Base-by-base conservation (phyloP, 2,113 vertebrate species). In the Coracopsis vasa region DNA sequence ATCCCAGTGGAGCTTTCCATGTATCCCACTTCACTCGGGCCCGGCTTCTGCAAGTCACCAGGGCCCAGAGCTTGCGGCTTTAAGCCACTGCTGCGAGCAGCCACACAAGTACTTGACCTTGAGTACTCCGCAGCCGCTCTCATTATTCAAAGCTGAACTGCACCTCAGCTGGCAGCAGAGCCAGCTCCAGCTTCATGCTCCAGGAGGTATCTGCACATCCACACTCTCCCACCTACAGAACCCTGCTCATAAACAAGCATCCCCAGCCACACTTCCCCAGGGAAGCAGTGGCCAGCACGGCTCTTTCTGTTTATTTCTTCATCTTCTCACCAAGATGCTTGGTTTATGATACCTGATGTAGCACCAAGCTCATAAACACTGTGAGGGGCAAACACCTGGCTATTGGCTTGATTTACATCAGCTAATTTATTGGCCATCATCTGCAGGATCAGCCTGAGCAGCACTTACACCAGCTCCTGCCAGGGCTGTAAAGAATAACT, bases 231-330 rank as follows among this genome's bases (percentile, higher is more conserved):
- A 21, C 28, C 31, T 9, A 0, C 11, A 13, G n/a, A 42, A 29
- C 2, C 1, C 6, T 0, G 1, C 10, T 35, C 44, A 16, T 1
- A 21, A 28, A 6, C 8, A 7, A 11, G n/a, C 0, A 16, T 21
- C 17, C 77, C 21, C 1, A 12, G 16, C 41, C 50, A 31, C 4
- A 0, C 28, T 4, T n/a, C 37, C 37, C 87, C 70, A 31, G 20
- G 44, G 17, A 80, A 73, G 29, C 1, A 7, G n/a, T 0, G 9
- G 8, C 45, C 79, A 75, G 27, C 71, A 9, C 70, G 21, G 33
- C 66, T 10, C 50, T 5, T 67, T 1, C 31, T 44, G 9, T 28
- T 24, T 29, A 61, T 47, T 73, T 19, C 80, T 33, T 45, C 75
- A 47, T 19, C 35, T 39, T 44, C 74, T 16, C 9, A 67, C 6